Conservation (phyloP, 2,113 vertebrate genomes). For the Sebastes schlegelii region DNA sequence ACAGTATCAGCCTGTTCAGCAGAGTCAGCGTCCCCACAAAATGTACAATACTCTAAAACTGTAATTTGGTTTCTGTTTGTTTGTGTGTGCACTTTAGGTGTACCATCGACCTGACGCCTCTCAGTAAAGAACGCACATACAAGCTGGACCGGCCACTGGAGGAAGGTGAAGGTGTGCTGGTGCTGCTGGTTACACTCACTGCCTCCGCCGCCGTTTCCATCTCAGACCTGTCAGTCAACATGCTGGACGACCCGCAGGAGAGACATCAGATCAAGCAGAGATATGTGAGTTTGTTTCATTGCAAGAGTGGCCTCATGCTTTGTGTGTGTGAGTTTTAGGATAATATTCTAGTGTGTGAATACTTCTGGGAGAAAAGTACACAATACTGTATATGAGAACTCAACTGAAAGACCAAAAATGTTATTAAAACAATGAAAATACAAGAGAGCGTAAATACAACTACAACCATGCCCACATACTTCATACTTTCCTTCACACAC, state of each 20-base stretch:
- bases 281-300: conserved; percentile 89
- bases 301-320: not conserved
- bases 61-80: conserved; percentile 4
- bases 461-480: not conserved
- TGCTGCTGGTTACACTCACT: conserved; percentile 95
- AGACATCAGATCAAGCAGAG: conserved; percentile 90
- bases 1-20: not conserved
- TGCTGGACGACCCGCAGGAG: conserved; percentile 92
- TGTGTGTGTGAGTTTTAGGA: not conserved
- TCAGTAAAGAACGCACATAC: conserved; percentile 95
- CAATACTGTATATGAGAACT: not conserved
- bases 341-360: not conserved
- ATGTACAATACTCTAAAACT: not conserved
- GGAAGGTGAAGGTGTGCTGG: conserved; percentile 91
- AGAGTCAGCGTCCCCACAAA: not conserved
- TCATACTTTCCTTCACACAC: not conserved
- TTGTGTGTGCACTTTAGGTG: conserved; percentile 85
- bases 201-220: conserved; percentile 94
- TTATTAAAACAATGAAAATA: not conserved
- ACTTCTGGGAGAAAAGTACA: not conserved
- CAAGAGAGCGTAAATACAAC: not conserved
- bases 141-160: conserved; percentile 91
- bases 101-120: conserved; percentile 90
- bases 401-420: not conserved
- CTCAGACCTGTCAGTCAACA: conserved; percentile 91